Evolutionary conservation across 2,113 vertebrate genomes (phyloP).

Genomic region (Hystrix cristata): DNA sequence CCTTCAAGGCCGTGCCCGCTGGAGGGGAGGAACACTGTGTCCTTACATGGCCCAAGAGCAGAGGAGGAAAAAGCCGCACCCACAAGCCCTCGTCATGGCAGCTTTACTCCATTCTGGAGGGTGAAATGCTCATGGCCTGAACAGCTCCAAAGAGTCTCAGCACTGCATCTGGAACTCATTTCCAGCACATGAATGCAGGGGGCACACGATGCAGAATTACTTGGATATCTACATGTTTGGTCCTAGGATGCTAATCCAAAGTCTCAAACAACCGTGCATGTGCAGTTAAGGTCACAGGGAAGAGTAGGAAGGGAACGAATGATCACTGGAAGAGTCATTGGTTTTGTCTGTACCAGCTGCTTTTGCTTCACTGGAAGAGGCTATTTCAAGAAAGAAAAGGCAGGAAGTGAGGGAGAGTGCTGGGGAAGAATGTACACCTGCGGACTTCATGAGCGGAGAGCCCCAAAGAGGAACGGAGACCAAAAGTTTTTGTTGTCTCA

Average conservation of each 20-base stretch:
- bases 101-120: neutral
- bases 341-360: neutral
- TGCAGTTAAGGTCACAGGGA: neutral
- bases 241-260: neutral
- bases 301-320: conserved; percentile 29
- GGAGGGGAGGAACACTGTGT: neutral
- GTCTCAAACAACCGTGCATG: neutral
- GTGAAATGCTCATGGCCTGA: neutral
- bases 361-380: neutral
- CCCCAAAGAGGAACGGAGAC: conserved; percentile 5
- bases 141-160: neutral
- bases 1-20: neutral
- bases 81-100: neutral
- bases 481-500: neutral
- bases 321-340: conserved; percentile 46
- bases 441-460: neutral
- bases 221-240: neutral
- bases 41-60: neutral
- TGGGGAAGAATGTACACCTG: neutral
- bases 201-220: neutral
- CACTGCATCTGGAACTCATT: neutral
- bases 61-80: neutral
- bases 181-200: neutral
- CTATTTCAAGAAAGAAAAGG: conserved; percentile 44
- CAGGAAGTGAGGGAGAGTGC: neutral